These are phyloP conservation scores for Tanypteryx hageni DNA, from an alignment of 2,888 invertebrate species.

Conservation along the genomic window DNA sequence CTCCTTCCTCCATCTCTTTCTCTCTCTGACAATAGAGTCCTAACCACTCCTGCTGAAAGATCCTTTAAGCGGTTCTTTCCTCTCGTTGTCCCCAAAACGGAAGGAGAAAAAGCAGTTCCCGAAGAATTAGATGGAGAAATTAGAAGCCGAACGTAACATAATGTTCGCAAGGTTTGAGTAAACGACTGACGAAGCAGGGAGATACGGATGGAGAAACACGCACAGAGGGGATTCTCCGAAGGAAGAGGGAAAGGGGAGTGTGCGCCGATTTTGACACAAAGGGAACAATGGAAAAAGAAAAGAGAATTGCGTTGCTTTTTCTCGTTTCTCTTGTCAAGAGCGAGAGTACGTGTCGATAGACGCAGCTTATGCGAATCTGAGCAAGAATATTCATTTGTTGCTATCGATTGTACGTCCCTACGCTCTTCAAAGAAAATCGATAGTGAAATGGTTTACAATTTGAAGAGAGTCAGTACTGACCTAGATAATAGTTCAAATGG, in stretches of 20 bases:
- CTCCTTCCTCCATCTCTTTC: neutral
- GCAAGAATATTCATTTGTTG: too few species aligned
- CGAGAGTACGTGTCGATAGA: neutral
- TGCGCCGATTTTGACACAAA: neutral
- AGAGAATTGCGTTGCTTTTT: neutral
- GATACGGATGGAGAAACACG: constrained; percentile 1
- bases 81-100: neutral
- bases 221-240: neutral
- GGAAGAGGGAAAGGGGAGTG: neutral
- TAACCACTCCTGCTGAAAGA: neutral
- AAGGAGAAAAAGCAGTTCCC: neutral
- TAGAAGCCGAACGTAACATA: neutral
- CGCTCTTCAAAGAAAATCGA: too few species aligned
- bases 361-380: neutral
- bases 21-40: too few species aligned
- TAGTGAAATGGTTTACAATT: too few species aligned
- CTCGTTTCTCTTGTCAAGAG: neutral
- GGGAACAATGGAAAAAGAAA: neutral
- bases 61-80: neutral
- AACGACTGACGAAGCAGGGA: neutral
- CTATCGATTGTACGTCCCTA: too few species aligned
- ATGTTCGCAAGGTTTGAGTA: constrained; percentile 1
- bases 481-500: too few species aligned
- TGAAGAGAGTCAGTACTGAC: too few species aligned
- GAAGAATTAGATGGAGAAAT: neutral